Conservation (phyloP, 2,797 vertebrate genomes). For the Oceanodroma leucorhoa region DNA sequence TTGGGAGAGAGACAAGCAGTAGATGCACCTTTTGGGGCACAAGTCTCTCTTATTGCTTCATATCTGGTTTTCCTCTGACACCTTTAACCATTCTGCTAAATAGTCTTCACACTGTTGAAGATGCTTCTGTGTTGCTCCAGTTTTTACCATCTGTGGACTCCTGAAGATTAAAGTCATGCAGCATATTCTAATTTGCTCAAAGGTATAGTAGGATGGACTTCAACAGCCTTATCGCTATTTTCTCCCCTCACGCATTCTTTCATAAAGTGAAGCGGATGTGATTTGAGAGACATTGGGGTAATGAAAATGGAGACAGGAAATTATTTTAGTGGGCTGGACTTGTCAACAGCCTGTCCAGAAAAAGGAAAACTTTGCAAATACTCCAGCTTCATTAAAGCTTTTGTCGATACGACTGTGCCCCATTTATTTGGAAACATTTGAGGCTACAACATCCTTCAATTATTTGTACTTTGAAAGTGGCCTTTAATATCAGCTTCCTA, state of each 20-base stretch:
- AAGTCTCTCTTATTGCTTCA: neutral
- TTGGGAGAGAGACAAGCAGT: neutral
- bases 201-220: neutral
- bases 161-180: neutral
- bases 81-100: neutral
- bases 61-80: neutral
- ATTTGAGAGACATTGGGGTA: neutral
- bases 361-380: neutral
- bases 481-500: neutral
- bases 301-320: neutral
- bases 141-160: neutral
- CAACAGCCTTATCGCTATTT: neutral
- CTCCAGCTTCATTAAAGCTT: neutral
- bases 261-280: neutral
- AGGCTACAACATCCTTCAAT: neutral
- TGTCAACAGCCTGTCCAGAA: neutral
- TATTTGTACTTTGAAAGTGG: neutral
- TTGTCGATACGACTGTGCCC: neutral
- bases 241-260: neutral
- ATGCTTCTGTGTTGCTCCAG: neutral
- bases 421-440: neutral
- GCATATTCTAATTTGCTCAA: neutral
- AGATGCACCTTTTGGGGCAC: neutral
- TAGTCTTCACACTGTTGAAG: neutral
- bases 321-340: neutral